Evolutionary conservation across 2,888 invertebrate genomes (phyloP), one percentile per base, ranked within the genome.

Genomic region (Hybos culiciformis): DNA sequence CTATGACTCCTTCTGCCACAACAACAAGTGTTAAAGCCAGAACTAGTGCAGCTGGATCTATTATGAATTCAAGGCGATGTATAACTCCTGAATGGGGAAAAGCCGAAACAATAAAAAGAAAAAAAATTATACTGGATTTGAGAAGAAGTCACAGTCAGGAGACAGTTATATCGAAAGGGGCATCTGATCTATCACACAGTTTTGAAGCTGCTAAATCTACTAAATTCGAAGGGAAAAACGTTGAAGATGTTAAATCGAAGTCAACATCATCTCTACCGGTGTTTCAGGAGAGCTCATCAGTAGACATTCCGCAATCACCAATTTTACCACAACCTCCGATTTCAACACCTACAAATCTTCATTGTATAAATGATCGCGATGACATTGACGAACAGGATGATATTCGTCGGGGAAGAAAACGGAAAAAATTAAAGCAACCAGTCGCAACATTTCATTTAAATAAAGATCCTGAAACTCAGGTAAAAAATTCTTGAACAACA

Each of bases 1-100:
- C 87, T 0, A 63, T 80, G 49, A 85, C 86, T 1, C 87, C 87
- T 1, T 79, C 84, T 0, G 84, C 84, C 1, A 83, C 83, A 1
- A 70, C 82, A 5, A 78, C 78, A 7, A 83, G 83, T 56, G 78
- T 77, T 51, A 70, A 83, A 60, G 76, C 84, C 39, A 59, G 81
- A 54, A 73, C 82, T 46, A 73, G 84, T 53, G 71, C 80, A 46
- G 21, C 19, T 14, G 60, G 71, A 48, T 55, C 72, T 48, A 61
- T 64, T 48, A 46, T 60, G 6, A 55, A 63, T 57, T 64, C 80
- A 55, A 54, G 75, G 53, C 55, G 69, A 39, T 84, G 83, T 54
- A 72, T 83, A 20, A 83, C 83, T 0, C 83, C 83, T 0, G 83
- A 84, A 58, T 76, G 80, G 50, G 58, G 60, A 15, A 67, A 67